A percentile compares a stretch with the other conserved stretches of the same genome.
Conservation (phyloP, 2,797 vertebrate species). For the Danio albolineatus region DNA sequence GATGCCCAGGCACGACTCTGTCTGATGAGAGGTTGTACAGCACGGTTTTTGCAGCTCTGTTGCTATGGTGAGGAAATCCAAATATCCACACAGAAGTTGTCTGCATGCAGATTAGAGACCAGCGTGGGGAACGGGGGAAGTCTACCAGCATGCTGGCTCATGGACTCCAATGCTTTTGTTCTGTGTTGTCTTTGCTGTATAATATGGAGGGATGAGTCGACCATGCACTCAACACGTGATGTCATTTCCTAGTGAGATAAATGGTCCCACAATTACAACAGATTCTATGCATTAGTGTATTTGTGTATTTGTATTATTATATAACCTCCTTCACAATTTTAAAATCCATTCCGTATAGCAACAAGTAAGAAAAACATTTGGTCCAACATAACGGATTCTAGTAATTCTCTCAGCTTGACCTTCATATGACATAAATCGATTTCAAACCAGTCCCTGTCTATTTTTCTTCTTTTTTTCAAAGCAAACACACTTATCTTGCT, state of each 20-base stretch:
- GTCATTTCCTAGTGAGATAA: slow-evolving; percentile 63
- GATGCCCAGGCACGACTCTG: slow-evolving; percentile 52
- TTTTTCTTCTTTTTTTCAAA: slow-evolving; percentile 27
- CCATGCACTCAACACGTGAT: slow-evolving; percentile 78
- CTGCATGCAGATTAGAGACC: slow-evolving; percentile 65
- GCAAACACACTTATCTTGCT: neutral
- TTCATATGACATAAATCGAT: slow-evolving; percentile 33
- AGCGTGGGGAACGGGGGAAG: slow-evolving; percentile 62
- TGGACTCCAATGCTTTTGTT: slow-evolving; percentile 49
- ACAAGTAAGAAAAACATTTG: slow-evolving; percentile 11
- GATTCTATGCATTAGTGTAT: neutral
- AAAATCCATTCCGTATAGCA: slow-evolving; percentile 1
- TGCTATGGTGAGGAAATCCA: slow-evolving; percentile 71
- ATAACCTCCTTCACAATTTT: neutral
- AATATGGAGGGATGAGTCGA: slow-evolving; percentile 72
- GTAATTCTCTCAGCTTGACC: slow-evolving; percentile 26
- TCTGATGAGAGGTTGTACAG: slow-evolving; percentile 64
- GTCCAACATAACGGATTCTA: neutral
- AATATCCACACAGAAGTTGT: slow-evolving; percentile 70
- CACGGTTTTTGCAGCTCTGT: slow-evolving; percentile 67
- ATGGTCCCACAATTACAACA: neutral
- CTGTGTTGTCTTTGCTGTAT: slow-evolving; percentile 66
- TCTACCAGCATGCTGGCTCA: slow-evolving; percentile 59
- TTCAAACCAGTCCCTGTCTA: slow-evolving; percentile 6
- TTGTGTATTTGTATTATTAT: neutral